Base-by-base conservation (phyloP, 2,888 invertebrate genomes). In the Sarcophaga carnaria region DNA sequence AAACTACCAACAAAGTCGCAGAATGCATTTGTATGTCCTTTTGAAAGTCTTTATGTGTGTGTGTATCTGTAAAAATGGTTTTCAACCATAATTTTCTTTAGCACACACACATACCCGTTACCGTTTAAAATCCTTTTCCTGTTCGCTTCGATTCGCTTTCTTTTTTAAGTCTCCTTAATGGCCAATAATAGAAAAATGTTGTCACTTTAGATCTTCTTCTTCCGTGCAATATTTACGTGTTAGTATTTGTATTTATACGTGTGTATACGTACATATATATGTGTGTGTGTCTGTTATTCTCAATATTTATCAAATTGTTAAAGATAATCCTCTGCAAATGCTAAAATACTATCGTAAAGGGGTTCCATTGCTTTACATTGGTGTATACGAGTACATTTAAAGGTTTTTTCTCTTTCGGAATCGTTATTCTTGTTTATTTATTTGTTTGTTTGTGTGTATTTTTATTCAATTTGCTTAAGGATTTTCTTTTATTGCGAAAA, bases 121-220 rank as follows among this genome's bases (percentile, higher is more conserved):
- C 64, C 84, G 80, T 84, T 71, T 91, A 83, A 87, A 86, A 76
- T 90, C 72, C 72, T 72, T 83, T 83, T 78, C 49, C 77, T 66
- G 77, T 77, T 14, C 3, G 5, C 6, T 20, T 10, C 22, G 20
- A 66, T 76, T 76, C 54, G 27, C 64, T 20, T 64, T 14, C 66
- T 27, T 60, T 91, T 90, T 92, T 93, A 92, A 92, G 93, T 92
- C 93, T 90, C 90, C 91, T 93, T 93, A 92, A 92, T 92, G 92
- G 92, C 92, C 92, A 92, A 93, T 92, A 93, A 92, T 92, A 93
- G 92, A 90, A 91, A 92, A 92, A 92, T 93, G 92, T 92, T 92
- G 92, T 92, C 92, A 92, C 92, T 91, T 91, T 90, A 90, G 90
- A 90, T 90, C 90, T 92, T 37, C 37, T 37, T 0, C 8, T 37